Evolutionary conservation across 2,797 vertebrate genomes (phyloP), one percentile per base, ranked within the genome.

Genomic region (Eulemur albifrons): DNA sequence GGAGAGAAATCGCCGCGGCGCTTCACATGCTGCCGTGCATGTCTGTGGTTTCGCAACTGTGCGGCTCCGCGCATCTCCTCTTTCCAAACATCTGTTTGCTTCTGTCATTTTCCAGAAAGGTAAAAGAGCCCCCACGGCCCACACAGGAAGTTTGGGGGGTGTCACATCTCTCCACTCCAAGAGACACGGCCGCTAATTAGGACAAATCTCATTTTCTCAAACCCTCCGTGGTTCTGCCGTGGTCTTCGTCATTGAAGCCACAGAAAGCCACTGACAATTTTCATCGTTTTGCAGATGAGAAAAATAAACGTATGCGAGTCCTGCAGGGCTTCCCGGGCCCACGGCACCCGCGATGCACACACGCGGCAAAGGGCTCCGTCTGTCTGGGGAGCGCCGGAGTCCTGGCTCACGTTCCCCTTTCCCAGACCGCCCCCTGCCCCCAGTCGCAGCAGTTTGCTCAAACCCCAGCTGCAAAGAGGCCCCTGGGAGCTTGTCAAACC

Each of bases 331-430:
- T 70, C 38, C n/a, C 7, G 15, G 35, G 38, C 38, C 79, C 45
- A 27, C 0, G 21, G 18, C 2, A 23, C 27, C 54, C 57, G 1
- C 0, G 1, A 2, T 2, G 12, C 18, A 5, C 38, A 35, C 1
- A 14, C 1, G 32, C 9, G 0, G 11, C 0, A 14, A 43, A 27
- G 30, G 67, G 4, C 30, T 23, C 32, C 14, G 52, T 21, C 76
- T 43, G 32, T 63, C 40, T 7, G 4, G 0, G 27, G 82, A 50
- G 57, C 69, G 8, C 48, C 0, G 2, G n/a, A 2, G 7, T 18
- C 6, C 21, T 35, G 13, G 17, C 20, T n/a, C 72, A 14, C 9
- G 1, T 0, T 0, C 38, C 11, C 43, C 5, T 12, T n/a, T 72
- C 38, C 20, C 10, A 8, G 93, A 32, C 21, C 25, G 5, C 0